Conservation (phyloP, 2,888 invertebrate genomes). For the Nomada ferruginata region DNA sequence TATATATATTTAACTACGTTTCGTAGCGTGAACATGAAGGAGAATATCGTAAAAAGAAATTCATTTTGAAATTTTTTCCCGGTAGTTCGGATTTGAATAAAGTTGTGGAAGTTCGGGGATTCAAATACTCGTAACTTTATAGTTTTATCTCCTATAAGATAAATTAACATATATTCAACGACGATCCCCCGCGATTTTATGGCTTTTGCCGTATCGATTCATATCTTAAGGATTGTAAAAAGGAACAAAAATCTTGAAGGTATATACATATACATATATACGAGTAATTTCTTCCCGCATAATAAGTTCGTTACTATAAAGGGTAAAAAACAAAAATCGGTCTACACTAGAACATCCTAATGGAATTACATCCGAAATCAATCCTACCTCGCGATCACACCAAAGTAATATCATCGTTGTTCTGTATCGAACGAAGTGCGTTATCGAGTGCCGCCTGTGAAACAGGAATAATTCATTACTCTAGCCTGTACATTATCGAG, state of each 20-base stretch:
- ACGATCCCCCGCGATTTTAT: conserved; percentile 8
- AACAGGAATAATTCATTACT: conserved; percentile 23
- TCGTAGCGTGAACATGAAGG: conserved; percentile 11
- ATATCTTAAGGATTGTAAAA: conserved; percentile 22
- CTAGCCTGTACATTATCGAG: conserved; percentile 6
- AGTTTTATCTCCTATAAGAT: conserved; percentile 17
- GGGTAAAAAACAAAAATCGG: background rate
- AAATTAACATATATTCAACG: conserved; percentile 22
- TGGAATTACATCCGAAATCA: conserved; percentile 42
- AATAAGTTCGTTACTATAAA: conserved; percentile 2
- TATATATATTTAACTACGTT: conserved; percentile 6
- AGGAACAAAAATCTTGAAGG: background rate
- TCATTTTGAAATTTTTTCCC: conserved; percentile 12
- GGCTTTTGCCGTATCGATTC: conserved; percentile 45
- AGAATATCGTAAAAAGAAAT: conserved; percentile 20
- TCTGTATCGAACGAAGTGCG: conserved; percentile 18
- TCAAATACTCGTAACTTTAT: conserved; percentile 48
- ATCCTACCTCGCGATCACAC: conserved; percentile 70
- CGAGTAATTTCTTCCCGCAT: conserved; percentile 4
- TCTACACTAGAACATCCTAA: conserved; percentile 20
- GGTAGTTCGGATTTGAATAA: background rate
- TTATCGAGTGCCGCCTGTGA: conserved; percentile 28
- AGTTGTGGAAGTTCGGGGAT: conserved; percentile 29
- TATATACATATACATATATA: conserved; percentile 5
- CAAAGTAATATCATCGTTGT: conserved; percentile 62